Evolutionary conservation across 2,113 vertebrate genomes (phyloP), one percentile per base, ranked within the genome.

Genomic region (Ibidorhyncha struthersii): DNA sequence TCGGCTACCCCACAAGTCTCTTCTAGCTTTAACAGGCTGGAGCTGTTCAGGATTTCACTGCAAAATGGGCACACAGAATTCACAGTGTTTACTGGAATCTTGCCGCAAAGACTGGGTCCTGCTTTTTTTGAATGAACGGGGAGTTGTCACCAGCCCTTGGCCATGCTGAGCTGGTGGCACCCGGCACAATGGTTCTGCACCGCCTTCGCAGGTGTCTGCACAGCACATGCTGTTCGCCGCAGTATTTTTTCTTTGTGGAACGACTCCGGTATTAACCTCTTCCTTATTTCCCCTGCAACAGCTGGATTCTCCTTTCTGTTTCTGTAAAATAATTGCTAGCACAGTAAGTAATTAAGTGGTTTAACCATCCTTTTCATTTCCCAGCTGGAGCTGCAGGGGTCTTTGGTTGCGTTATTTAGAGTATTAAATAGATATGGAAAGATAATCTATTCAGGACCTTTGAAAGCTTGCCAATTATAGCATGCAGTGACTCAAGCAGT

Each of bases 341-440:
- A 53, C 72, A 87, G 32, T 71, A 79, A 90, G 81, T 81, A 93
- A 97, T 95, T 89, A 92, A 83, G 65, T 86, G 84, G n/a, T 71
- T 78, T 74, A 88, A 70, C 74, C 67, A 90, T 67, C 49, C 71
- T 88, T 92, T 93, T 87, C 73, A 69, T 77, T 78, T 88, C 81
- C 67, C 81, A 93, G 61, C 82, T 91, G 73, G 83, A 96, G 85
- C 80, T 86, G 62, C 45, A 12, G 7, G 87, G 89, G 77, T 94
- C 91, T 87, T 94, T 66, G 56, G 63, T 86, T 87, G 74, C 41
- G 58, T 77, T 92, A 89, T 90, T 94, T 70, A 66, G 41, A 69
- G 45, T 81, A 78, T 94, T 92, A 96, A 87, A 89, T 66, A 89
- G 73, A 87, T 91, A 93, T 19, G 52, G 66, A 96, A 94, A 95